A percentile compares a stretch with the other conserved stretches of the same genome.
Conservation (phyloP, 2,113 vertebrate genomes). For the Amphiprion percula region DNA sequence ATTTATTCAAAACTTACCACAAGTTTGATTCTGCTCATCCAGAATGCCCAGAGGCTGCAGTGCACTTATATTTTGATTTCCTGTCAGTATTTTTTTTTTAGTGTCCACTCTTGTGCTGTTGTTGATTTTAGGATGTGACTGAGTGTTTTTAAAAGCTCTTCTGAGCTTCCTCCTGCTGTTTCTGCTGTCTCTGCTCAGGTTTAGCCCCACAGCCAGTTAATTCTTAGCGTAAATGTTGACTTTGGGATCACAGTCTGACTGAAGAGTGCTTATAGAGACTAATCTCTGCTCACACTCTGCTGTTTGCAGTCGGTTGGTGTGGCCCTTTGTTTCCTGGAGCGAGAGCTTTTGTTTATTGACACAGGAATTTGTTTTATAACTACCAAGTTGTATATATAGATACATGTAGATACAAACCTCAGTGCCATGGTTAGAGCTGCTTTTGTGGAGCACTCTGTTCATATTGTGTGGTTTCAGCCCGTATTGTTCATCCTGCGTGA, state of each 20-base stretch:
- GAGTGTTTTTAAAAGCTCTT: slow-evolving; percentile 11
- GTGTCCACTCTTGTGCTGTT: slow-evolving; percentile 10
- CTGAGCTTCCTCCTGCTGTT: not conserved
- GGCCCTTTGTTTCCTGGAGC: not conserved
- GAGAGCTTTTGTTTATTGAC: slow-evolving; percentile 6
- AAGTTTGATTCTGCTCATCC: not conserved
- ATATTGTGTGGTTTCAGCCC: not conserved
- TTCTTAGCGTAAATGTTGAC: slow-evolving; percentile 57
- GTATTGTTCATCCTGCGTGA: not conserved
- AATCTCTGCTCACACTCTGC: slow-evolving; percentile 33
- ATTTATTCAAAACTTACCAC: slow-evolving; percentile 1
- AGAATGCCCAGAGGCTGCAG: not conserved
- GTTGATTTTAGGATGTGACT: slow-evolving; percentile 26
- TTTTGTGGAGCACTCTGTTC: too few species aligned
- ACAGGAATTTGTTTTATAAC: not conserved
- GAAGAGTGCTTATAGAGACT: slow-evolving; percentile 1
- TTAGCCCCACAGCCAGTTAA: slow-evolving; percentile 4
- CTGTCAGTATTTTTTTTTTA: not conserved
- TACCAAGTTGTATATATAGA: not conserved
- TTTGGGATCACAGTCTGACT: slow-evolving; percentile 35
- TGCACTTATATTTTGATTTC: not conserved
- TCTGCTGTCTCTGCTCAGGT: slow-evolving; percentile 35
- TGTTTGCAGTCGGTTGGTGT: slow-evolving; percentile 5
- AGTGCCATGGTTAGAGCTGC: too few species aligned
- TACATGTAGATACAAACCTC: too few species aligned